A percentile compares a stretch with the other conserved stretches of the same genome.
Conservation (phyloP, 1,140 invertebrate genomes). For the Pseudomyrmex pallidus region DNA sequence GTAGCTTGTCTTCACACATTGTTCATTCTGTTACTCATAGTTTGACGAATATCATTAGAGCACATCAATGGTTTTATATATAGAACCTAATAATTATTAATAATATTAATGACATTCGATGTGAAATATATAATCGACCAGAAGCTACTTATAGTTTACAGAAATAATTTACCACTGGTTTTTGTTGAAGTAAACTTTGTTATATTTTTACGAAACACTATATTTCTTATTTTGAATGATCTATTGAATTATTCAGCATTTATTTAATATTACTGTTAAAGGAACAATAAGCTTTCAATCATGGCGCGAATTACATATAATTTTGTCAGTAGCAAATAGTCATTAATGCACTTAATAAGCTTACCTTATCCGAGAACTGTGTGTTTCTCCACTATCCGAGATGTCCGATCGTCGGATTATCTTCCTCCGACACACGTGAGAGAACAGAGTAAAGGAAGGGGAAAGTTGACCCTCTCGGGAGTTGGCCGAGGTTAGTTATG, state of each 20-base stretch:
- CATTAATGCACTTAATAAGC: conserved; percentile 10
- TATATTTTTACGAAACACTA: no score
- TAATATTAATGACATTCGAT: not conserved
- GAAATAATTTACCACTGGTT: not conserved
- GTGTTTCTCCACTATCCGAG: not conserved
- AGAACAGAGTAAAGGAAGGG: not conserved
- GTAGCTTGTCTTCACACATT: not conserved
- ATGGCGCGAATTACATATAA: not conserved
- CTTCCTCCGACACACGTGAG: conserved; percentile 8
- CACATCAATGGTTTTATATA: not conserved
- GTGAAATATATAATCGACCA: not conserved
- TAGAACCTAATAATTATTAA: not conserved
- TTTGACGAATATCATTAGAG: not conserved
- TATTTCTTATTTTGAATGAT: no score
- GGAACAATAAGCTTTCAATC: not conserved
- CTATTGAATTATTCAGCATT: not conserved
- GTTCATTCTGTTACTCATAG: not conserved
- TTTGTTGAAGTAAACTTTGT: no score
- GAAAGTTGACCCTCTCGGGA: conserved; percentile 58
- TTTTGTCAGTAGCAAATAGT: not conserved
- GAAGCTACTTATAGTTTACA: not conserved
- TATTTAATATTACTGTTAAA: not conserved
- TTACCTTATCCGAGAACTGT: conserved; percentile 8
- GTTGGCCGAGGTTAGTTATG: conserved; percentile 84
- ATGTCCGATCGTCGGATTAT: conserved; percentile 10